phyloP scores from a whole-genome alignment of 2,888 invertebrate genomes.

The Epirrhoe alternata region DNA sequence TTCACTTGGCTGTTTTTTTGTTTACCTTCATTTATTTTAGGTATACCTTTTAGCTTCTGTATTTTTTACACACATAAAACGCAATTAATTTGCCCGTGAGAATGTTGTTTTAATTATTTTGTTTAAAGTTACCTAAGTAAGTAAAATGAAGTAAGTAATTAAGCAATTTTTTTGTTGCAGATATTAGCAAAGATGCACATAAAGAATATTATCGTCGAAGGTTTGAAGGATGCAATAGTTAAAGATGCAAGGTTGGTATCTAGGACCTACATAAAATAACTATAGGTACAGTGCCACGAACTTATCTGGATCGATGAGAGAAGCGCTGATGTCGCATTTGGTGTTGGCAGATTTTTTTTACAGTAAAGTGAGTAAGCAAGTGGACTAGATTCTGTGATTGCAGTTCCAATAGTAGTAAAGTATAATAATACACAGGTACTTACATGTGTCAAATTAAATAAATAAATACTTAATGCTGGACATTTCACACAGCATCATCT shows the following conservation, averaged over 20 bases:
- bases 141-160: neutral
- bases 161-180: slow-evolving; percentile 53
- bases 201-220: slow-evolving; percentile 82
- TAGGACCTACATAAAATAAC: neutral
- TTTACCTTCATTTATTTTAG: neutral
- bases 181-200: slow-evolving; percentile 73
- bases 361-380: too few relatives aligned
- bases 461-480: too few relatives aligned
- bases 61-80: neutral
- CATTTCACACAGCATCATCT: too few relatives aligned
- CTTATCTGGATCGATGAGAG: too few relatives aligned
- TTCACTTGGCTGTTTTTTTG: neutral
- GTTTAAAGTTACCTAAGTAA: neutral
- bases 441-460: too few relatives aligned
- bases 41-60: neutral
- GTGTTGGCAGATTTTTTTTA: too few relatives aligned
- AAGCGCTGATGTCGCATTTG: too few relatives aligned
- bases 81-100: neutral
- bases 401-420: too few relatives aligned
- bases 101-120: neutral
- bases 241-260: slow-evolving; percentile 80
- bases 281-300: too few relatives aligned
- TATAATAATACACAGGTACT: too few relatives aligned
- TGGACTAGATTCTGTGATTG: too few relatives aligned
- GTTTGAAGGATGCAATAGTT: slow-evolving; percentile 81